These are phyloP conservation scores for Haliclystus octoradiatus DNA, from an alignment of 30 jellyfish, hydroid and myxozoan species.

Conservation along the genomic window DNA sequence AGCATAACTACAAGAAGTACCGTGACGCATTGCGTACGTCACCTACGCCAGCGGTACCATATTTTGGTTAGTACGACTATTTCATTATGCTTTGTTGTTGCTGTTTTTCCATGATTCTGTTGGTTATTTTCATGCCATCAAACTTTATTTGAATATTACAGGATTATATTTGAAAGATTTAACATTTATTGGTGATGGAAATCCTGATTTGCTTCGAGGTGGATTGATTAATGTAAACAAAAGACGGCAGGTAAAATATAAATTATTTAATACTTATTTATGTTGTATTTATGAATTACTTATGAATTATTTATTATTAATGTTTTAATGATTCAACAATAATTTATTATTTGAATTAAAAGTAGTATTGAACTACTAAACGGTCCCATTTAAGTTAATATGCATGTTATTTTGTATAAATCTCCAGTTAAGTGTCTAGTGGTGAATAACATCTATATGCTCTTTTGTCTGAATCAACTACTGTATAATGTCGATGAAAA, in stretches of 20 bases:
- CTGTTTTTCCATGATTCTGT: too few species aligned
- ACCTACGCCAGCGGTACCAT: slow-evolving; percentile 97
- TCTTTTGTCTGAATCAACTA: too few species aligned
- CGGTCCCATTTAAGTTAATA: too few species aligned
- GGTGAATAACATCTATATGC: neutral
- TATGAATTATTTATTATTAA: too few species aligned
- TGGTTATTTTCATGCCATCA: too few species aligned
- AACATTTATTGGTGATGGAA: slow-evolving; percentile 89
- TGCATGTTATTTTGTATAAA: too few species aligned
- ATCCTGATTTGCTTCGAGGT: slow-evolving; percentile 70
- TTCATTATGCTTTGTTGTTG: neutral
- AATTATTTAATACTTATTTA: neutral
- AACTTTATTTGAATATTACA: too few species aligned
- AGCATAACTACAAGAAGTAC: slow-evolving; percentile 71
- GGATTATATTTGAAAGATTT: slow-evolving; percentile 83
- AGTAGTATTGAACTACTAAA: too few species aligned
- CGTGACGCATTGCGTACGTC: slow-evolving; percentile 91
- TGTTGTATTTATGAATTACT: too few species aligned
- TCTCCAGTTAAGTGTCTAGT: neutral
- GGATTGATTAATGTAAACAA: slow-evolving; percentile 80
- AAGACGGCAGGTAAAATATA: slow-evolving; percentile 64
- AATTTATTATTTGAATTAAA: too few species aligned
- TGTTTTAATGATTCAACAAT: too few species aligned
- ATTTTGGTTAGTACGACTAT: slow-evolving; percentile 46
- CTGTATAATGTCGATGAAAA: too few species aligned